Evolutionary conservation across 2,888 invertebrate species (phyloP).

Genomic region (Creontiades dilutus): DNA sequence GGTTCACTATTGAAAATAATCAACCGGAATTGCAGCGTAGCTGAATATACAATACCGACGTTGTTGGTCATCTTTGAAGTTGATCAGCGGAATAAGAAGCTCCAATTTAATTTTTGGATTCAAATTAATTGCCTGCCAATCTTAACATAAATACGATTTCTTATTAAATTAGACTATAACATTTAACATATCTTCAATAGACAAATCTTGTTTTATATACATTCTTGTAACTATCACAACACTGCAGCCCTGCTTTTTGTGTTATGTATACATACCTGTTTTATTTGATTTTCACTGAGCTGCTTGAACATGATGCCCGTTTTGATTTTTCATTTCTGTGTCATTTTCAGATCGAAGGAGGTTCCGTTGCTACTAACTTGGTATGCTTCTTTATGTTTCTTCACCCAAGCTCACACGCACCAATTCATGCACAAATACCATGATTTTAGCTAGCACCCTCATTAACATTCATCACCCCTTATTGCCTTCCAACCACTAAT

Average conservation of each 20-base stretch:
- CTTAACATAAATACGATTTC: too few relatives aligned
- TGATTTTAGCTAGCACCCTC: neutral
- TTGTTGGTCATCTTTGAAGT: too few relatives aligned
- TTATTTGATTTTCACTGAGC: neutral
- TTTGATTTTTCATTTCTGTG: slow-evolving; percentile 50
- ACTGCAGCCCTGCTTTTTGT: too few relatives aligned
- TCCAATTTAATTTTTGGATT: neutral
- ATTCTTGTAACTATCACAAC: too few relatives aligned
- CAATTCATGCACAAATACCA: neutral
- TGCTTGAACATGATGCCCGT: neutral
- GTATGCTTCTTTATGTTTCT: slow-evolving; percentile 51
- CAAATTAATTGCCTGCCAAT: too few relatives aligned
- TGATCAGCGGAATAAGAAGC: too few relatives aligned
- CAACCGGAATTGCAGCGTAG: neutral
- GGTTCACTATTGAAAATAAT: neutral
- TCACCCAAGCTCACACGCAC: slow-evolving; percentile 5
- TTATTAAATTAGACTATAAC: too few relatives aligned
- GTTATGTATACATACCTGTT: too few relatives aligned
- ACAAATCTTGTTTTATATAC: too few relatives aligned
- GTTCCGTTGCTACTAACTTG: slow-evolving; percentile 64
- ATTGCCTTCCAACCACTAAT: neutral
- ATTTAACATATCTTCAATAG: too few relatives aligned
- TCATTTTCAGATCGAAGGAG: slow-evolving; percentile 68
- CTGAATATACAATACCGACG: too few relatives aligned
- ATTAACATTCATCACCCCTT: neutral